Base-by-base conservation (phyloP, 2,797 vertebrate genomes). In the Liparis tanakae region DNA sequence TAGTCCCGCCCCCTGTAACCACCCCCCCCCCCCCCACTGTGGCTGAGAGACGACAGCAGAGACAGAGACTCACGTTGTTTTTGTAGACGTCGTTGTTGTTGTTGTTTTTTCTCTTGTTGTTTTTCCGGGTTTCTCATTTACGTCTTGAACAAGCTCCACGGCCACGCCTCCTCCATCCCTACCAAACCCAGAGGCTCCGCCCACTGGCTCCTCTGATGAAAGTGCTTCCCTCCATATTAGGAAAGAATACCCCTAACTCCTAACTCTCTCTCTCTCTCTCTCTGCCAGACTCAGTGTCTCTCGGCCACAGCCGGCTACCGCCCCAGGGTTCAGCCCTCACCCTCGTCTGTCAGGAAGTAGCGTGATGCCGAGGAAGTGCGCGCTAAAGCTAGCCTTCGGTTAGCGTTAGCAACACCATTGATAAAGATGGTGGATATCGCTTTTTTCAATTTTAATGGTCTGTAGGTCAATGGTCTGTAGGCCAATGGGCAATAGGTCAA, bases 191-290 rank as follows among this genome's bases (percentile, higher is more conserved):
- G 92, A 92, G 89, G 89, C 83, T 74, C 90, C 90, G 12, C 82
- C 82, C 88, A 91, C 87, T 82, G 91, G 91, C 54, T 81, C 82
- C 91, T 93, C 91, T 91, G 92, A 87, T 87, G 84, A 92, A 92
- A 91, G 94, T 95, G 94, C 94, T 95, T 95, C 94, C 94, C 92
- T 94, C 93, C 92, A 93, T 92, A 81, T 84, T 81, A 46, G 44
- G 17, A 46, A 46, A 46, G 44, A 46, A 74, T 77, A 67, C 75
- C 73, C 73, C 67, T 75, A 13, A 41, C 25, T 30, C 25, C 25
- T 30, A 41, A 36, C 73, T 67, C 74, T 80, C 73, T 75, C 65
- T n/a, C n/a, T 76, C 75, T 68, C 67, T 83, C 79, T 79, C 55
- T 71, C 57, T 44, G 39, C 58, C 62, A 8, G 72, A 36, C n/a